Evolutionary conservation across 2,888 invertebrate species (phyloP).

Genomic region (Amphipyra berbera): DNA sequence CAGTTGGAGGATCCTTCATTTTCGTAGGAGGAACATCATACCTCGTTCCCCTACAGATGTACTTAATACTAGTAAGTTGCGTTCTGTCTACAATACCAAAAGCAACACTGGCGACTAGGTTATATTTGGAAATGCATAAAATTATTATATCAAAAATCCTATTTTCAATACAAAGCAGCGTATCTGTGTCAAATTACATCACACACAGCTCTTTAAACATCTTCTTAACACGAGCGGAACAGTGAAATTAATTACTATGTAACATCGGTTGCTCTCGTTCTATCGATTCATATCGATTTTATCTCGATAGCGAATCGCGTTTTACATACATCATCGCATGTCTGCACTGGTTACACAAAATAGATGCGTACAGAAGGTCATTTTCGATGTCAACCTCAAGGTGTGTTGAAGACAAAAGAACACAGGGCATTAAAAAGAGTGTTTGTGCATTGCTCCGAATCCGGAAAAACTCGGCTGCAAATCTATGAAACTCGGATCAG

Average conservation of each 20-base stretch:
- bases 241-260: conserved; percentile 50
- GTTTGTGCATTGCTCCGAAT: no score
- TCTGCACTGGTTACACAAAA: conserved; percentile 2
- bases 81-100: no score
- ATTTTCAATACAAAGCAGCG: background rate
- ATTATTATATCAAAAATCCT: background rate
- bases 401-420: no score
- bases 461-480: no score
- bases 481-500: no score
- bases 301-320: conserved; percentile 64
- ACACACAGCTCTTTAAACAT: conserved; percentile 19
- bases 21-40: no score
- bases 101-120: no score
- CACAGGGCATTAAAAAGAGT: no score
- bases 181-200: conserved; percentile 35
- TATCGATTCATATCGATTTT: conserved; percentile 48
- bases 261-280: conserved; percentile 52
- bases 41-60: no score
- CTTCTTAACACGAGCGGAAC: conserved; percentile 46
- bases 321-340: conserved; percentile 72
- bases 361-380: conserved; percentile 15
- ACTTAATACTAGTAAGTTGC: no score
- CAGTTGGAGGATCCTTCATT: no score
- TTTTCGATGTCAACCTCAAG: background rate
- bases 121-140: no score